These are phyloP conservation scores for Agrilus planipennis DNA, from an alignment of 1,140 invertebrate genomes.

Conservation along the genomic window DNA sequence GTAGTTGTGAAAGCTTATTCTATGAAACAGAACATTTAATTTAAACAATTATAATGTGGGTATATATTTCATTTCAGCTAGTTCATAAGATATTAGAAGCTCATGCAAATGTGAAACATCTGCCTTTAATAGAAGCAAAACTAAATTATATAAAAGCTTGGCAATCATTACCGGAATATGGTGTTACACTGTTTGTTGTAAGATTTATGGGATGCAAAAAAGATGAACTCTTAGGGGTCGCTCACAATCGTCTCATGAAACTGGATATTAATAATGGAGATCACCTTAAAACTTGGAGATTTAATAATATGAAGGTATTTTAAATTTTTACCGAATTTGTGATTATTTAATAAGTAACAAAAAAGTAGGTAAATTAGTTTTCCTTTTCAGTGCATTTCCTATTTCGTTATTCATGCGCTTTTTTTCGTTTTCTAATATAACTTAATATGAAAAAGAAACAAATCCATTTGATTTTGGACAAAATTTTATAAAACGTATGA, in stretches of 20 bases:
- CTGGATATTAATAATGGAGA: constrained; percentile 90
- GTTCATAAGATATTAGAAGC: constrained; percentile 89
- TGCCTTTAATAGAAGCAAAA: constrained; percentile 84
- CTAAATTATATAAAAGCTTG: constrained; percentile 96
- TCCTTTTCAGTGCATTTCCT: no score
- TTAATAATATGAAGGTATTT: constrained; percentile 84
- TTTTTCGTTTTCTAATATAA: no score
- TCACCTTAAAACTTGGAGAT: constrained; percentile 95
- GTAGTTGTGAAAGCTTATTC: no score
- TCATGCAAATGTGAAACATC: constrained; percentile 90
- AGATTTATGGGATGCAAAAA: constrained; percentile 80
- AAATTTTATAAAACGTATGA: no score
- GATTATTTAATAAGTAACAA: not conserved
- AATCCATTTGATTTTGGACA: no score
- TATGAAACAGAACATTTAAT: no score
- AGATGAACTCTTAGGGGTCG: constrained; percentile 89
- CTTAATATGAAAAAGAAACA: no score
- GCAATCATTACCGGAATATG: constrained; percentile 95
- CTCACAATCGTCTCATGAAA: constrained; percentile 89
- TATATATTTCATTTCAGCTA: no score
- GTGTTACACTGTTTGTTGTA: constrained; percentile 92
- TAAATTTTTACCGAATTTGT: constrained; percentile 7
- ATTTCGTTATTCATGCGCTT: no score
- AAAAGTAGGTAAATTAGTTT: constrained; percentile 1
- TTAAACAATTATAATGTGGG: no score